A percentile compares a stretch with the other conserved stretches of the same genome.
phyloP scores from a whole-genome alignment of 2,888 invertebrate species.

The Tuberolachnus salignus region DNA sequence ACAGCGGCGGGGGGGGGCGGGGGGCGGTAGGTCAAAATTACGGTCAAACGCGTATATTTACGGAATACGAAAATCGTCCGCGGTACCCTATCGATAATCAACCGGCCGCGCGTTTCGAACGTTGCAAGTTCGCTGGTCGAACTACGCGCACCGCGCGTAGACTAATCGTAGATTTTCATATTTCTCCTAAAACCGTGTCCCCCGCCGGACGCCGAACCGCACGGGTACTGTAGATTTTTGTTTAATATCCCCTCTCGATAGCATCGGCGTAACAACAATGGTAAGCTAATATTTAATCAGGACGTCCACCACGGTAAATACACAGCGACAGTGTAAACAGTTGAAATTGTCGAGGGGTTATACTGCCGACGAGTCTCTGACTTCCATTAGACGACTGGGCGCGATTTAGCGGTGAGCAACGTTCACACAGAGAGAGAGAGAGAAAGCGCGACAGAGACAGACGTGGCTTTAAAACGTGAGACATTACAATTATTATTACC shows the following conservation, averaged over 20 bases:
- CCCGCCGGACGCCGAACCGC: not conserved
- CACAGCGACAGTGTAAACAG: slow-evolving; percentile 33
- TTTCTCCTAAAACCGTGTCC: slow-evolving; percentile 13
- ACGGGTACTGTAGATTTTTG: slow-evolving; percentile 3
- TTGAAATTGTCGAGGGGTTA: slow-evolving; percentile 13
- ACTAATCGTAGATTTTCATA: not conserved
- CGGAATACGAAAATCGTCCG: no score
- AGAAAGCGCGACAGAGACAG: not conserved
- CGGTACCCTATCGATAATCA: no score
- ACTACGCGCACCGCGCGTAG: no score
- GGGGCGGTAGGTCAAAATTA: no score
- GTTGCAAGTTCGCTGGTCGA: no score
- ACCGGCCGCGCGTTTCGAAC: no score
- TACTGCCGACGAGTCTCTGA: not conserved
- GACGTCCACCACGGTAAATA: slow-evolving; percentile 36
- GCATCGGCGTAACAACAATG: slow-evolving; percentile 33
- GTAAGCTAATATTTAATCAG: slow-evolving; percentile 50
- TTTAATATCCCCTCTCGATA: not conserved
- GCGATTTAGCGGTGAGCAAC: not conserved
- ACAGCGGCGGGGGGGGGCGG: no score
- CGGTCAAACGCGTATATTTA: no score
- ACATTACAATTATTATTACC: not conserved
- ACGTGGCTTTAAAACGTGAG: not conserved
- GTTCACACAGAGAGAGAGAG: no score
- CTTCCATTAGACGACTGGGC: slow-evolving; percentile 27